Evolutionary conservation across 2,888 invertebrate genomes (phyloP).

Genomic region (Matsumyia berberina): DNA sequence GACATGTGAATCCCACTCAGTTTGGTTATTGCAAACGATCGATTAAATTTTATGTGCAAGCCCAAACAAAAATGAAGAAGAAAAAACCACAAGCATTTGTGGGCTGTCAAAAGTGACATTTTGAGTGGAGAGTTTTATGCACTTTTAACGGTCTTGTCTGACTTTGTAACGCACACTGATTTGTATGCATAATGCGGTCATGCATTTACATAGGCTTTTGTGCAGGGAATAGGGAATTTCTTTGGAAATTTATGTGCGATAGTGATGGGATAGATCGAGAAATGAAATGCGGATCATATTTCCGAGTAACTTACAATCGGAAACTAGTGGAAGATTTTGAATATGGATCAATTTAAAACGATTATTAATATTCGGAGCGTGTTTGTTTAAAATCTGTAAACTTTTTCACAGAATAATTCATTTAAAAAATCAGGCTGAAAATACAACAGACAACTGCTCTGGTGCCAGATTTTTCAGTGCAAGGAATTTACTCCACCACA

Average conservation of each 20-base stretch:
- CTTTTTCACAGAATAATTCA: too few relatives aligned
- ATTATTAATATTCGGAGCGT: too few relatives aligned
- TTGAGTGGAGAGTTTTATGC: conserved; percentile 55
- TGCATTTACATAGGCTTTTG: conserved; percentile 25
- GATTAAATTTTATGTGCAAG: conserved; percentile 59
- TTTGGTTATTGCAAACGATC: conserved; percentile 66
- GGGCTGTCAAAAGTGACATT: conserved; percentile 57
- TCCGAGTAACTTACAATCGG: conserved; percentile 42
- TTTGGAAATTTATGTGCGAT: conserved; percentile 37
- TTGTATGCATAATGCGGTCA: conserved; percentile 59
- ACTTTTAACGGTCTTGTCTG: conserved; percentile 63
- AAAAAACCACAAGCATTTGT: conserved; percentile 30
- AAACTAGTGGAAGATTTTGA: conserved; percentile 22
- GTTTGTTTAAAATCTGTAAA: too few relatives aligned
- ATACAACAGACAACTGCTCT: too few relatives aligned
- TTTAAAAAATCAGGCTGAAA: too few relatives aligned
- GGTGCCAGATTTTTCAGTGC: too few relatives aligned
- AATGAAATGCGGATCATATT: conserved; percentile 44
- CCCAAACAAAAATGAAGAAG: too few relatives aligned
- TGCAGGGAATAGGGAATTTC: conserved; percentile 2
- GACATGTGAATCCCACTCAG: conserved; percentile 62
- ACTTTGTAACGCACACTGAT: conserved; percentile 52
- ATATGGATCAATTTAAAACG: too few relatives aligned
- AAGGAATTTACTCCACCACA: too few relatives aligned
- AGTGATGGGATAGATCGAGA: conserved; percentile 34